These are phyloP conservation scores for Scylla paramamosain DNA, from an alignment of 1,140 invertebrate species.

Conservation along the genomic window DNA sequence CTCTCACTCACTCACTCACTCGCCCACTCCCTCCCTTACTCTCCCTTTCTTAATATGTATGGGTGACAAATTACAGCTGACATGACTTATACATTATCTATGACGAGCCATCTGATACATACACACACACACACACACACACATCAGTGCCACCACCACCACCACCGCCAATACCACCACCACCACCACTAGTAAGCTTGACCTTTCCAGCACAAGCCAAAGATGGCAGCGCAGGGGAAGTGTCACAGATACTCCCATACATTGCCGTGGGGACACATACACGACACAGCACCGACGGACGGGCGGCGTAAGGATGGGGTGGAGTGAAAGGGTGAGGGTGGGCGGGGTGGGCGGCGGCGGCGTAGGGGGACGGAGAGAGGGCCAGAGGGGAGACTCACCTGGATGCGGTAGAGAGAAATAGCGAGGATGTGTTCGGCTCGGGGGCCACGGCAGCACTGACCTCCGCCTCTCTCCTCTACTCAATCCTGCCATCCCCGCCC, in stretches of 20 bases:
- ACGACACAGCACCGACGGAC: background rate
- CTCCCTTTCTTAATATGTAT: background rate
- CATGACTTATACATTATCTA: background rate
- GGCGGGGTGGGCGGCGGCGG: background rate
- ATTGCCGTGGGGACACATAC: background rate
- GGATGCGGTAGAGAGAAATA: background rate
- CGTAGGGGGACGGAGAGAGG: too few species aligned
- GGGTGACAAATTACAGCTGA: background rate
- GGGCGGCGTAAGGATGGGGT: background rate
- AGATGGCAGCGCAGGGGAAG: background rate
- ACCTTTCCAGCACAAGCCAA: background rate
- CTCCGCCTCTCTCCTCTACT: too few species aligned
- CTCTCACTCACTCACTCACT: too few species aligned
- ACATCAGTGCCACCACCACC: background rate
- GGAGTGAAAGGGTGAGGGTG: background rate
- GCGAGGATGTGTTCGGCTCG: background rate
- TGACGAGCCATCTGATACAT: background rate
- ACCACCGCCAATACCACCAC: too few species aligned
- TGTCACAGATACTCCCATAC: background rate
- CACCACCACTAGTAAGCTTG: background rate
- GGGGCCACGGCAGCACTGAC: background rate
- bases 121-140: constrained; percentile 19
- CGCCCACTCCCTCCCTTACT: background rate
- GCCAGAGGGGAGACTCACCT: background rate
- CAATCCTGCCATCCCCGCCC: background rate